Evolutionary conservation across 2,888 invertebrate species (phyloP), one percentile per base, ranked within the genome.

Genomic region (Onthophagus sagittarius): DNA sequence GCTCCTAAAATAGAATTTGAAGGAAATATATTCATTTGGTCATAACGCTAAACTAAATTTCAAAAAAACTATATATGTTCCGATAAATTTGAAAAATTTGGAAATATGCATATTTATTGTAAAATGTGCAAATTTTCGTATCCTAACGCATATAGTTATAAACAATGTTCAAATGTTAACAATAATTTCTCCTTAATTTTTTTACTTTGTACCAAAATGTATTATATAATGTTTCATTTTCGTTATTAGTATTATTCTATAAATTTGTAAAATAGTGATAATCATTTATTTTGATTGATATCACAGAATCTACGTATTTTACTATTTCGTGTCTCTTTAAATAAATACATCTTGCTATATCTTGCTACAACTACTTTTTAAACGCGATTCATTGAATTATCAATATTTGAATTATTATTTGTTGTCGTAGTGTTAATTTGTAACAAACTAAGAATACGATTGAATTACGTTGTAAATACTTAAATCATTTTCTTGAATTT

Each of bases 171-270:
- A 23, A 23, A 23, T 23, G 23, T 23, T 23, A 23, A 9, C 1
- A 53, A 2, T 53, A 53, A 53, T 53, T 53, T 53, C 39, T 53
- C 11, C 39, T 11, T 11, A 53, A 64, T 64, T 67, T 23, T 67
- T 31, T 67, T 75, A 73, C 72, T 75, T 75, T 72, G 75, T 75
- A 75, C 75, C 75, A 75, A 75, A 75, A 63, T 75, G 75, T 75
- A 75, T 75, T 75, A 72, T 23, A 23, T 75, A 75, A 69, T 62
- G 23, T 23, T 23, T 23, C 23, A 23, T 32, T 67, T 73, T 71
- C 71, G 71, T 74, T 74, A 53, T 72, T 72, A 74, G 74, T 74
- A 74, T 72, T 74, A 53, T 11, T 23, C 23, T 23, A 23, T 23
- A 23, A 23, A 23, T 23, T 23, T 23, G 3, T 23, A 23, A 23